A percentile compares a stretch with the other conserved stretches of the same genome.
These are phyloP conservation scores for Rhagonycha fulva DNA, from an alignment of 2,888 invertebrate genomes.

Conservation along the genomic window DNA sequence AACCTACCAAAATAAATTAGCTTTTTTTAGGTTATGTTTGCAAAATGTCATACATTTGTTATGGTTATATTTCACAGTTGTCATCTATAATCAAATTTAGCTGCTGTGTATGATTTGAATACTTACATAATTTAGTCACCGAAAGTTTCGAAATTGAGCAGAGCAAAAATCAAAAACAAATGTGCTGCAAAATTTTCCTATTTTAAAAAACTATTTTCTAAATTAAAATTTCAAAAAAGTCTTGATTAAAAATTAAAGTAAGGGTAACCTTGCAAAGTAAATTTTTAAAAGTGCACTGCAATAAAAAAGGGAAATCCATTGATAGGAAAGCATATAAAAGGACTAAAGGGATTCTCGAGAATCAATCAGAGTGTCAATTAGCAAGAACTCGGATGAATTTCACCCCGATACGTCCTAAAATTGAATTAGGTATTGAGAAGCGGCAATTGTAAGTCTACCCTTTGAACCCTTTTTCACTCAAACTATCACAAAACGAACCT, in stretches of 20 bases:
- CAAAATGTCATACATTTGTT: too few species aligned
- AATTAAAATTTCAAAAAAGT: too few species aligned
- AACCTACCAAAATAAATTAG: neutral
- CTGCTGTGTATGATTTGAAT: too few species aligned
- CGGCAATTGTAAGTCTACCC: conserved; percentile 39
- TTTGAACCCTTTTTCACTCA: conserved; percentile 31
- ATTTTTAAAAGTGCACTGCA: neutral
- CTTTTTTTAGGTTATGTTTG: neutral
- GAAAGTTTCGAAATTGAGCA: too few species aligned
- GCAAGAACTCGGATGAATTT: conserved; percentile 39
- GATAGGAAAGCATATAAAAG: conserved; percentile 32
- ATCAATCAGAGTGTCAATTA: conserved; percentile 51
- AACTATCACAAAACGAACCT: conserved; percentile 1
- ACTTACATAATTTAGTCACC: too few species aligned
- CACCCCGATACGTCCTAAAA: conserved; percentile 39
- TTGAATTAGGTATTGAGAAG: conserved; percentile 41
- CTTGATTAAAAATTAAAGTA: neutral
- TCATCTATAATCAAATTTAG: too few species aligned
- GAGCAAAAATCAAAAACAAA: too few species aligned
- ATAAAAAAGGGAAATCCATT: neutral
- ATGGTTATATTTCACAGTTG: too few species aligned
- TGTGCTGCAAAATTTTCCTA: too few species aligned
- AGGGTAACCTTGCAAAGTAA: neutral
- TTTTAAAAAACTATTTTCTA: too few species aligned
- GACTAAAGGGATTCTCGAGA: conserved; percentile 41